Evolutionary conservation across 2,888 invertebrate genomes (phyloP).

Genomic region (Pristionchus maxplancki): DNA sequence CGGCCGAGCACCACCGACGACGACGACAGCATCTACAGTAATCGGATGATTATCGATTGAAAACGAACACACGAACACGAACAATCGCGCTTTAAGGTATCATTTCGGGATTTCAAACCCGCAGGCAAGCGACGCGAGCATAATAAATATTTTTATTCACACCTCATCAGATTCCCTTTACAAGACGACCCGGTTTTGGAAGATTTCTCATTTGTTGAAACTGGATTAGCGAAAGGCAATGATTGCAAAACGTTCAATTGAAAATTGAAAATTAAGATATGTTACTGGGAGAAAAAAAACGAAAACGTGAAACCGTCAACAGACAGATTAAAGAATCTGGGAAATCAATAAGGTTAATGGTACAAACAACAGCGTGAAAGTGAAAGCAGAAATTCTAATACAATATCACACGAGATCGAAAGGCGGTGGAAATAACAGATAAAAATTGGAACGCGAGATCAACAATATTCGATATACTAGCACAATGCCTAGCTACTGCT

Average conservation of each 20-base stretch:
- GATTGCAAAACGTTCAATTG: neutral
- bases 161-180: neutral
- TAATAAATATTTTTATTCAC: neutral
- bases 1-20: slow-evolving; percentile 32
- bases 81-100: neutral
- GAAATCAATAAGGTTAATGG: neutral
- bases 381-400: neutral
- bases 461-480: neutral
- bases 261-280: neutral
- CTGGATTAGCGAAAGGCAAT: neutral
- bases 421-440: neutral
- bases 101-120: neutral
- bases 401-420: neutral
- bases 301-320: neutral
- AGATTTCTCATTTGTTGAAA: neutral
- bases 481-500: neutral
- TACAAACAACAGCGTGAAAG: neutral
- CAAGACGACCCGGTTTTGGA: neutral
- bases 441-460: neutral
- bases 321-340: neutral
- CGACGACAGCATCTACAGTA: slow-evolving; percentile 37
- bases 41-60: neutral
- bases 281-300: neutral
- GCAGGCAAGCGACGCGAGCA: neutral
- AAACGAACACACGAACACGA: neutral